Evolutionary conservation across 2,113 vertebrate species (phyloP), one percentile per base, ranked within the genome.

Genomic region (Cavia aperea): DNA sequence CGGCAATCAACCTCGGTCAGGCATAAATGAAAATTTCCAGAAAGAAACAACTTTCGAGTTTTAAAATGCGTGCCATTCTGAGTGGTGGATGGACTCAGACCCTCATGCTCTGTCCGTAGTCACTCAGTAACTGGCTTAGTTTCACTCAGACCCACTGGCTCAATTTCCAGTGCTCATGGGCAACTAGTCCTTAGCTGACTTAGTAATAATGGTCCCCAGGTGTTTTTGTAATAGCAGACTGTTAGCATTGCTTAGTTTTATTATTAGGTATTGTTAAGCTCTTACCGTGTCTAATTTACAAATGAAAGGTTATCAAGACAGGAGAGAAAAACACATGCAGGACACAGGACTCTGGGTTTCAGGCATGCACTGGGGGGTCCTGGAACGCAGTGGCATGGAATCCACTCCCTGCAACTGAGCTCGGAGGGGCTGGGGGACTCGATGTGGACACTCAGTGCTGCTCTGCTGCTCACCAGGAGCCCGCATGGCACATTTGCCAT

Each of bases 401-500:
- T n/a, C 68, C 56, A n/a, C 56, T n/a, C 31, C 24, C n/a, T 1
- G 54, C 62, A 51, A 19, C 51, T 70, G 36, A 24, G 68, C 70
- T 68, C 24, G 39, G 33, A 62, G 54, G 31, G 14, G 1, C 21
- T 4, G 0, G 3, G 51, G 43, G 26, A 11, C 33, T 23, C 7
- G 49, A 39, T 24, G 11, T 12, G 36, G 33, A 39, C 36, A 26
- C 21, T 39, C 29, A 26, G 72, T 9, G 39, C 60, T 29, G 18
- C 18, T 63, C 26, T 36, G 19, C 24, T 39, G 21, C 14, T 89
- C 21, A 18, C 11, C 29, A 13, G 36, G 12, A 14, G 26, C 75
- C 49, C 31, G 12, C 0, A 33, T 19, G 1, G 4, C 23, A 49
- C 4, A 3, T 49, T 60, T 87, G 49, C 43, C 60, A 14, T 0